phyloP scores from a whole-genome alignment of 2,113 vertebrate species.

The Raja brachyura region DNA sequence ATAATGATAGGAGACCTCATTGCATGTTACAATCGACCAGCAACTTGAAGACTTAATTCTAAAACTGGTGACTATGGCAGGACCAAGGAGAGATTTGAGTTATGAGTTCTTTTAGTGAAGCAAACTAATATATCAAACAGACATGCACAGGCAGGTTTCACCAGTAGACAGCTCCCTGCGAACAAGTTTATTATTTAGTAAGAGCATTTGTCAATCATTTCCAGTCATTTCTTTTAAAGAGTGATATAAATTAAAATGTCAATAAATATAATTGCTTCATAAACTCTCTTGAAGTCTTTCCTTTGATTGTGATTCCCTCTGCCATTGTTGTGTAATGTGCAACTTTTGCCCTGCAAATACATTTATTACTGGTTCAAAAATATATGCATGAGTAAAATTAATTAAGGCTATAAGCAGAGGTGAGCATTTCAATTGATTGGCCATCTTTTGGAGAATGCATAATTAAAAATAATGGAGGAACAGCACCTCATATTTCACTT shows the following conservation, averaged over 20 bases:
- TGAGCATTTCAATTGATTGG: background rate
- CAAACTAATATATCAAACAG: slow-evolving; percentile 1
- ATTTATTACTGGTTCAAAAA: background rate
- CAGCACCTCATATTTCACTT: too few species aligned
- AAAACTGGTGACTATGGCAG: background rate
- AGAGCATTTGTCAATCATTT: background rate
- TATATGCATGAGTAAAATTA: background rate
- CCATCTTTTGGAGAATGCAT: slow-evolving; percentile 7
- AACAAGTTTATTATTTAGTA: slow-evolving; percentile 9
- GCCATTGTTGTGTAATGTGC: background rate
- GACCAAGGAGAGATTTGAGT: background rate
- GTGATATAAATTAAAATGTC: slow-evolving; percentile 13
- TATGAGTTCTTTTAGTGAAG: background rate
- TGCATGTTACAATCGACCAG: background rate
- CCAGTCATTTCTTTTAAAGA: background rate
- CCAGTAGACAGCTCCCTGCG: background rate
- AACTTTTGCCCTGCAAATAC: background rate
- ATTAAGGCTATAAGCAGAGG: background rate
- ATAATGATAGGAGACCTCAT: background rate
- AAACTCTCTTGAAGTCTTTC: background rate
- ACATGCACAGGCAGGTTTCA: background rate
- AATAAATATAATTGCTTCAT: slow-evolving; percentile 31
- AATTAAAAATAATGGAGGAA: background rate
- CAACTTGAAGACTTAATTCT: background rate
- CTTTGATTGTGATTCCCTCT: background rate